These are phyloP conservation scores for Patiria miniata DNA, from an alignment of 35 echinoderm and acorn worm genomes.

Conservation along the genomic window DNA sequence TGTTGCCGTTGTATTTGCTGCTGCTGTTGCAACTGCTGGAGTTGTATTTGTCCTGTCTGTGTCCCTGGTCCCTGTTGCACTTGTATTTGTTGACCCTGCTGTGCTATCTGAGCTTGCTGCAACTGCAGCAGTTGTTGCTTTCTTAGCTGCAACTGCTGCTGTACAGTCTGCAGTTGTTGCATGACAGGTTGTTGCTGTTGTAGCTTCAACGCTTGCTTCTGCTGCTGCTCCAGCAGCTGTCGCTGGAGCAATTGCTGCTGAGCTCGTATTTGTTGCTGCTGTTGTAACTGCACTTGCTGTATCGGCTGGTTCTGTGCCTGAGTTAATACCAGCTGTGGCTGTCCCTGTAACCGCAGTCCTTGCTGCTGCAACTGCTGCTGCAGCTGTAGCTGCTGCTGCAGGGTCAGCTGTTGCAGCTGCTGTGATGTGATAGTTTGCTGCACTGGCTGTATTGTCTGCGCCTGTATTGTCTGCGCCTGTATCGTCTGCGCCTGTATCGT, in stretches of 20 bases:
- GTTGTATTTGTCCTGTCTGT: background rate
- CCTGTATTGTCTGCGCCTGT: no score
- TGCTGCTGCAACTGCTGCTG: conserved; percentile 26
- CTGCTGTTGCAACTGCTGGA: background rate
- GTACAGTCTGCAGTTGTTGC: conserved; percentile 14
- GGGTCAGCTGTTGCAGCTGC: conserved; percentile 8
- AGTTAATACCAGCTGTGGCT: conserved; percentile 20
- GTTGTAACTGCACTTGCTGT: conserved; percentile 5
- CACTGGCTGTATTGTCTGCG: background rate
- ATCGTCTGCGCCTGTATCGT: background rate
- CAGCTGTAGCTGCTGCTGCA: conserved; percentile 19
- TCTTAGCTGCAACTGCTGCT: background rate
- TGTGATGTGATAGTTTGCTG: conserved; percentile 18
- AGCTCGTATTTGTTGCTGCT: background rate
- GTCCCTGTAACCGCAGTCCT: conserved; percentile 11
- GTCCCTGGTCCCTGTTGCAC: background rate
- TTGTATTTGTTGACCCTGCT: conserved; percentile 25
- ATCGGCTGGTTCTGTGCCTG: conserved; percentile 4
- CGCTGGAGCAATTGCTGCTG: background rate
- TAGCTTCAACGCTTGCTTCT: background rate
- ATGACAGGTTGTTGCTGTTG: conserved; percentile 3
- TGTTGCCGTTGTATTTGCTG: background rate
- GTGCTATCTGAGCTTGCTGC: conserved; percentile 20
- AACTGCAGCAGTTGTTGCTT: conserved; percentile 2
- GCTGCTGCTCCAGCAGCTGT: conserved; percentile 6